Conservation (phyloP, 37 sponge, comb jelly and placozoan genomes). For the Petrosia ficiformis region DNA sequence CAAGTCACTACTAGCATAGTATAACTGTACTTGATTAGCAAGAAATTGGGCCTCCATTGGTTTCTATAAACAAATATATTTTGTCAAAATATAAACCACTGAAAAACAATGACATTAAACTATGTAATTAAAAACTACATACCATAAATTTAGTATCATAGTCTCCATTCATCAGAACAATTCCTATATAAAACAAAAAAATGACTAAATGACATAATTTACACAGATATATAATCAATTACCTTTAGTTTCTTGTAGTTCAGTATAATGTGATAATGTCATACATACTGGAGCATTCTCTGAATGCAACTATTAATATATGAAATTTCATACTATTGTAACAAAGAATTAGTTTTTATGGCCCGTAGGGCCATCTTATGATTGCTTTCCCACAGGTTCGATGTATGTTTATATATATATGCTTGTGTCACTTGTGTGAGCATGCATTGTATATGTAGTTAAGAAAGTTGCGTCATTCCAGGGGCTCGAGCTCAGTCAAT, state of each 20-base stretch:
- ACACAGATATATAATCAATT: not conserved
- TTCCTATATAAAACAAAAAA: slow-evolving; percentile 8
- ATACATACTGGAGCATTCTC: slow-evolving; percentile 67
- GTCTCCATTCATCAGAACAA: slow-evolving; percentile 72
- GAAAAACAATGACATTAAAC: not conserved
- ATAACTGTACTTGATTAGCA: slow-evolving; percentile 78
- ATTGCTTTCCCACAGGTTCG: too few relatives aligned
- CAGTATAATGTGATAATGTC: slow-evolving; percentile 73
- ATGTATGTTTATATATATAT: too few relatives aligned
- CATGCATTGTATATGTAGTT: too few relatives aligned
- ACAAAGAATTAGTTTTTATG: too few relatives aligned
- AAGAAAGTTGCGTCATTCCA: too few relatives aligned
- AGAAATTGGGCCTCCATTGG: slow-evolving; percentile 65
- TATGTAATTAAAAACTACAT: not conserved
- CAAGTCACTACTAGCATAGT: slow-evolving; percentile 42
- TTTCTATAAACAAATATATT: slow-evolving; percentile 11
- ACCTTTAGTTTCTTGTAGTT: slow-evolving; percentile 66
- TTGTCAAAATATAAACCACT: not conserved
- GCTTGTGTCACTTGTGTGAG: too few relatives aligned
- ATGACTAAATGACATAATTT: not conserved
- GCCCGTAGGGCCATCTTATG: too few relatives aligned
- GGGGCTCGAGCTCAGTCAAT: too few relatives aligned
- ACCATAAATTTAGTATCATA: slow-evolving; percentile 34
- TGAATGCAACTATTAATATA: slow-evolving; percentile 30
- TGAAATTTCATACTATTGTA: too few relatives aligned